These are phyloP conservation scores for Bombus ignitus DNA, from an alignment of 1,140 invertebrate species.

Conservation along the genomic window DNA sequence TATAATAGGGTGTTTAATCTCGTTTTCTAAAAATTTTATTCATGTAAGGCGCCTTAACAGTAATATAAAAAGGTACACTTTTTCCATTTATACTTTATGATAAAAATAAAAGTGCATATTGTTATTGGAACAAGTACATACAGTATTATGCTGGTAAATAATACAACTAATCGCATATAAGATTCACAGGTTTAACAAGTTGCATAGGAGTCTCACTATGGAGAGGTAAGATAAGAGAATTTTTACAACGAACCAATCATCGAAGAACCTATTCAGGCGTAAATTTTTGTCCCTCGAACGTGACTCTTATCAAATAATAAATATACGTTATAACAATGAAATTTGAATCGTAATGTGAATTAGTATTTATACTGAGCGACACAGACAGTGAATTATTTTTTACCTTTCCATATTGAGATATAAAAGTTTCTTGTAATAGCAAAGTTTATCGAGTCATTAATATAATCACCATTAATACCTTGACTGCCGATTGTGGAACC, in stretches of 20 bases:
- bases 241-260: conserved; percentile 46
- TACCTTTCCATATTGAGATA: conserved; percentile 68
- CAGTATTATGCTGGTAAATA: conserved; percentile 71
- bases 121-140: conserved; percentile 74
- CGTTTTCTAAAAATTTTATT: conserved; percentile 73
- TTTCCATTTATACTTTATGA: conserved; percentile 71
- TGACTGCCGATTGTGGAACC: conserved; percentile 40
- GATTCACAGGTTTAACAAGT: conserved; percentile 63
- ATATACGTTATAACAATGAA: conserved; percentile 39
- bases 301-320: conserved; percentile 23
- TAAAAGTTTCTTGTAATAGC: conserved; percentile 64
- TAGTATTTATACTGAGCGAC: conserved; percentile 60
- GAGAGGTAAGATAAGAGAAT: conserved; percentile 63
- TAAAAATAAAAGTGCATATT: conserved; percentile 76
- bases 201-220: conserved; percentile 64
- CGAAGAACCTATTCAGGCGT: conserved; percentile 29
- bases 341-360: conserved; percentile 30
- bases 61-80: conserved; percentile 77
- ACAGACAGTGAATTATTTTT: conserved; percentile 51
- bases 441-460: conserved; percentile 57
- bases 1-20: conserved; percentile 39
- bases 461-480: conserved; percentile 62
- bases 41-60: conserved; percentile 75
- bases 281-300: background rate
- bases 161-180: conserved; percentile 65